Evolutionary conservation across 2,888 invertebrate genomes (phyloP).

Genomic region (Agonopterix subpropinquella): DNA sequence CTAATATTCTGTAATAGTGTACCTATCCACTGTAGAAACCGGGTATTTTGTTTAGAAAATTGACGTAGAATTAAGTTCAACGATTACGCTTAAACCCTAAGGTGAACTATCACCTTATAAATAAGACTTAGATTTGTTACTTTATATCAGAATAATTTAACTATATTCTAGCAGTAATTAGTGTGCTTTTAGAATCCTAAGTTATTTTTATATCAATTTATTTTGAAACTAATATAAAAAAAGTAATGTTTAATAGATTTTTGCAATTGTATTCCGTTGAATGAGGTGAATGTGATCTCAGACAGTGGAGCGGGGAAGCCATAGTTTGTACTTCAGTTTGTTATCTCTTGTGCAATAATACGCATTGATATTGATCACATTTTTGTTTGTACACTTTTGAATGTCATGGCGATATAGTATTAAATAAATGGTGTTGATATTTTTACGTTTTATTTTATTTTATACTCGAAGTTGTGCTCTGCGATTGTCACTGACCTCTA

Average conservation of each 20-base stretch:
- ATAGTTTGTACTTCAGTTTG: conserved; percentile 22
- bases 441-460: neutral
- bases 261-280: conserved; percentile 33
- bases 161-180: conserved; percentile 21
- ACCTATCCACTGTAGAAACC: conserved; percentile 16
- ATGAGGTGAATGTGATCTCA: conserved; percentile 60
- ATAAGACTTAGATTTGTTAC: conserved; percentile 65
- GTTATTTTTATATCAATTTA: conserved; percentile 70
- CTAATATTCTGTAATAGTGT: neutral
- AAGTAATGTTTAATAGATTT: conserved; percentile 36
- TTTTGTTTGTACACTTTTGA: conserved; percentile 37
- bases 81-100: conserved; percentile 66
- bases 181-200: conserved; percentile 44
- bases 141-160: conserved; percentile 58
- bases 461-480: neutral
- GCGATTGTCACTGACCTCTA: no score
- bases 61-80: conserved; percentile 58
- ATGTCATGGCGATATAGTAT: conserved; percentile 53
- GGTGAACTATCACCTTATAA: conserved; percentile 55
- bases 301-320: conserved; percentile 17
- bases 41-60: conserved; percentile 38
- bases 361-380: conserved; percentile 42
- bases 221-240: conserved; percentile 56
- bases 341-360: conserved; percentile 58
- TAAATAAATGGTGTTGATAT: conserved; percentile 60